phyloP scores from a whole-genome alignment of 2,113 vertebrate genomes.

The Merops nubicus region DNA sequence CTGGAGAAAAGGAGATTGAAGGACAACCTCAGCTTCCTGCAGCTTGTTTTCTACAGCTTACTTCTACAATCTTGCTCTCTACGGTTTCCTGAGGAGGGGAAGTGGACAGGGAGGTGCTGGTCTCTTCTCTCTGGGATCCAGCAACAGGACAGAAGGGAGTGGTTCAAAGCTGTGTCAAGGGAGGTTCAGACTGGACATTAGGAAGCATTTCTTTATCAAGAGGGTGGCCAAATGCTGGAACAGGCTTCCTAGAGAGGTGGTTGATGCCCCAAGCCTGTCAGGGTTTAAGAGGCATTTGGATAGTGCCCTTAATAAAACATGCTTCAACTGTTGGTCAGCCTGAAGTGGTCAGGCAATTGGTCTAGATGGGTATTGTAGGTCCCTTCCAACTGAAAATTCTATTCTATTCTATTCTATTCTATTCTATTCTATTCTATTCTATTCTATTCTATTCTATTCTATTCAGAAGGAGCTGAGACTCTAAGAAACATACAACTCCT shows the following conservation, averaged over 20 bases:
- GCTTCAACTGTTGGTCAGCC: not conserved
- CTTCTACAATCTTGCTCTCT: no score
- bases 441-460: not conserved
- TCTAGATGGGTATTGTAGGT: not conserved
- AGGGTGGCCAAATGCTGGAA: not conserved
- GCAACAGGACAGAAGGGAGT: fast-evolving
- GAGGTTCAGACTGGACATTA: not conserved
- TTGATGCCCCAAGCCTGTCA: not conserved
- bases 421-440: not conserved
- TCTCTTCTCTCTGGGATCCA: not conserved
- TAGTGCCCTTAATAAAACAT: not conserved
- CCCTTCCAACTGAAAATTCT: not conserved
- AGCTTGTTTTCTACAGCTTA: no score
- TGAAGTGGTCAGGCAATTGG: not conserved
- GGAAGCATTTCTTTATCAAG: not conserved
- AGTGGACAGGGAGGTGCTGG: fast-evolving
- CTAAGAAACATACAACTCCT: not conserved
- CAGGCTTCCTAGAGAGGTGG: not conserved
- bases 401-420: not conserved
- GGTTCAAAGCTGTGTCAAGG: fast-evolving
- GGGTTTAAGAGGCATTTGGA: not conserved
- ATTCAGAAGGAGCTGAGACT: not conserved
- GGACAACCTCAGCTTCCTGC: no score
- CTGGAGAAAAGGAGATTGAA: not conserved
- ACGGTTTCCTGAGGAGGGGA: no score